Evolutionary conservation across 2,888 invertebrate species (phyloP).

Genomic region (Chymomyza caudatula): DNA sequence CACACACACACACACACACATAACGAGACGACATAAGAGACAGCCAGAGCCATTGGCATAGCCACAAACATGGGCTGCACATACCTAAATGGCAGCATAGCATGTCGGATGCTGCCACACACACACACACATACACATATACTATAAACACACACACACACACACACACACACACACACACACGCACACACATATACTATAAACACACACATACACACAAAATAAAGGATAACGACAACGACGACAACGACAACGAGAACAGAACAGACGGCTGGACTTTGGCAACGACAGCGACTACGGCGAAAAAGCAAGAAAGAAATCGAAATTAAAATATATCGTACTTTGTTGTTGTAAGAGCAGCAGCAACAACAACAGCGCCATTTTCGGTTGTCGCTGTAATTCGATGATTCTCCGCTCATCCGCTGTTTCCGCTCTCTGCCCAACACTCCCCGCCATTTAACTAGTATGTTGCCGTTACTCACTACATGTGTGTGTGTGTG

Average conservation of each 20-base stretch:
- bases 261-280: no score
- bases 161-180: constrained; percentile 22
- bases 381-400: constrained; percentile 68
- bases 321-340: constrained; percentile 70
- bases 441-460: not conserved
- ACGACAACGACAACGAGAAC: constrained; percentile 15
- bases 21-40: not conserved
- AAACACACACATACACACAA: constrained; percentile 40
- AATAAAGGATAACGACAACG: constrained; percentile 62
- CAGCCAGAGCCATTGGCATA: no score
- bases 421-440: constrained; percentile 25
- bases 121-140: constrained; percentile 17
- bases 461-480: constrained; percentile 13
- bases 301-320: constrained; percentile 63
- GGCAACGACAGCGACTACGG: not conserved
- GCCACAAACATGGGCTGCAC: constrained; percentile 44
- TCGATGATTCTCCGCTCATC: constrained; percentile 57
- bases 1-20: constrained; percentile 4
- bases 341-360: constrained; percentile 43
- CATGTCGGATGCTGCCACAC: constrained; percentile 7
- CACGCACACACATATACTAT: not conserved
- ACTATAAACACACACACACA: constrained; percentile 29
- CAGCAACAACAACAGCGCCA: constrained; percentile 11
- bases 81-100: constrained; percentile 45
- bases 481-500: constrained; percentile 17